phyloP scores from a whole-genome alignment of 2,113 vertebrate genomes.

The Murina feae region DNA sequence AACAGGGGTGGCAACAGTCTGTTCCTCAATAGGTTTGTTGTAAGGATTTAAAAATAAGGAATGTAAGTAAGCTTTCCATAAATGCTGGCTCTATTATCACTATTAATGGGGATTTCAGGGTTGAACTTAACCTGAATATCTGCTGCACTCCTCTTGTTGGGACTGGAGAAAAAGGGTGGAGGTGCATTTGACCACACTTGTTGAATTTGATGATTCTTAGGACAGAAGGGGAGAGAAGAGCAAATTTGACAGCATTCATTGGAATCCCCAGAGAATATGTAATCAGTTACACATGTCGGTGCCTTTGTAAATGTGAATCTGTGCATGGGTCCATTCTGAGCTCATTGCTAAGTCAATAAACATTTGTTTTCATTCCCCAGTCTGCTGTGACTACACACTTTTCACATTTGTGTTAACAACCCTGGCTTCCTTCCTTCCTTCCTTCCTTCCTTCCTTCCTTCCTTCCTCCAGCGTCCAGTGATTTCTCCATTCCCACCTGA shows the following conservation, averaged over 20 bases:
- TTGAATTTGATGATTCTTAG: background rate
- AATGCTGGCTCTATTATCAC: background rate
- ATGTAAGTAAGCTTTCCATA: background rate
- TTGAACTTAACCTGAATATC: background rate
- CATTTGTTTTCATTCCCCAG: background rate
- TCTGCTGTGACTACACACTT: background rate
- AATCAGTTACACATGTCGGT: background rate
- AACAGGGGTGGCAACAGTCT: background rate
- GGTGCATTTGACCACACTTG: background rate
- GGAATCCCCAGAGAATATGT: background rate
- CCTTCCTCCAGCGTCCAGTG: background rate
- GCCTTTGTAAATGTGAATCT: background rate
- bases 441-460: no score
- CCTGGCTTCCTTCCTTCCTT: background rate
- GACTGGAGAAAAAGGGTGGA: no score
- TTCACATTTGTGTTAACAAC: background rate
- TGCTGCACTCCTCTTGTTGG: background rate
- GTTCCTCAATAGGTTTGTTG: background rate
- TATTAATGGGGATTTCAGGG: background rate
- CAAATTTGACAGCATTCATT: fast-evolving
- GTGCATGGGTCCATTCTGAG: background rate
- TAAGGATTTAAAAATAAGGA: background rate
- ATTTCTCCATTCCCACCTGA: background rate
- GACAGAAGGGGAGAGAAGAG: background rate
- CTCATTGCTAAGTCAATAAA: background rate